A percentile compares a stretch with the other conserved stretches of the same genome.
These are phyloP conservation scores for Genyomyrus donnyi DNA, from an alignment of 2,113 vertebrate species.

Conservation along the genomic window DNA sequence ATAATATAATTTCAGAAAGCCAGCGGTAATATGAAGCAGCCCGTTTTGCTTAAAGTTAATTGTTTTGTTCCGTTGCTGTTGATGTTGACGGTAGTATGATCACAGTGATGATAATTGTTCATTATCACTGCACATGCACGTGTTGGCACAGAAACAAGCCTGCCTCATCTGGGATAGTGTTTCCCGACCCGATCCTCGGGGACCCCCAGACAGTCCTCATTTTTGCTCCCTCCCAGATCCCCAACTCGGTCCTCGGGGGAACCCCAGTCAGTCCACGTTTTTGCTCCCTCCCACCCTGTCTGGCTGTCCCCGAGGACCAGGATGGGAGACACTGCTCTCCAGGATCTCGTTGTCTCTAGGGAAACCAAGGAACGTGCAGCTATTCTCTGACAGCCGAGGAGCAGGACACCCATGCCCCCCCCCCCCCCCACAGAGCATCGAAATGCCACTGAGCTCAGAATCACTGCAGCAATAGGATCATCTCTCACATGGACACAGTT, in stretches of 20 bases:
- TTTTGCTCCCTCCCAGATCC: neutral
- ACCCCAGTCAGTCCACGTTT: no score
- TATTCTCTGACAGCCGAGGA: conserved; percentile 1
- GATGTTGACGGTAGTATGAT: neutral
- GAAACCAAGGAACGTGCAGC: neutral
- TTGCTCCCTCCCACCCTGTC: neutral
- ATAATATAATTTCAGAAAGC: neutral
- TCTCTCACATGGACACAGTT: neutral
- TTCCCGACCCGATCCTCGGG: neutral
- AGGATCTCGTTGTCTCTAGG: neutral
- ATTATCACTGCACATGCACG: neutral
- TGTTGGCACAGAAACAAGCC: neutral
- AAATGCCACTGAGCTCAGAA: neutral
- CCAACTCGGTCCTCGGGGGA: neutral
- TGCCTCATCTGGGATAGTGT: neutral
- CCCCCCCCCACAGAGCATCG: neutral
- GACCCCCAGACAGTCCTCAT: neutral
- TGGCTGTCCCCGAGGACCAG: neutral
- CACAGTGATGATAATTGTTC: neutral
- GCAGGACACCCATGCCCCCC: neutral
- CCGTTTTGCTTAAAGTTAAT: neutral
- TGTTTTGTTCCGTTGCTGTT: neutral
- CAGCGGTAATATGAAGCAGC: neutral
- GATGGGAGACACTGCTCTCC: neutral
- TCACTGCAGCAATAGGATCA: neutral